These are phyloP conservation scores for Brachirus orientalis DNA, from an alignment of 2,113 vertebrate species.

Conservation along the genomic window DNA sequence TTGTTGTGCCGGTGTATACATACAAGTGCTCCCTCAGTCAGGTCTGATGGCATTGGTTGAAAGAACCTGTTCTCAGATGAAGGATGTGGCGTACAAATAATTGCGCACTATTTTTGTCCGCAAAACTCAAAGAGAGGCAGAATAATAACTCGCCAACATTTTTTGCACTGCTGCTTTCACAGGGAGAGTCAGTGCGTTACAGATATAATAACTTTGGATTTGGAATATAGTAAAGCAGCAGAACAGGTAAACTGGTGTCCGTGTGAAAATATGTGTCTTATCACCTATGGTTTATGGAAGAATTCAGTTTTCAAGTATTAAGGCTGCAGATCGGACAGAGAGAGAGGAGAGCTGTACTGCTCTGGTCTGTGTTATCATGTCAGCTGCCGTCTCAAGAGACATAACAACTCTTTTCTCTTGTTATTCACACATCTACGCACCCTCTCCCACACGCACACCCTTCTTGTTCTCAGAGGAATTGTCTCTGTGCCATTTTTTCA, in stretches of 20 bases:
- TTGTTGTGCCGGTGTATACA: too few relatives aligned
- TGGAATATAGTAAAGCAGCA: background rate
- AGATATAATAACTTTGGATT: too few relatives aligned
- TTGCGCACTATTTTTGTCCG: too few relatives aligned
- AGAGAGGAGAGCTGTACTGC: slow-evolving; percentile 32
- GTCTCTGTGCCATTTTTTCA: background rate
- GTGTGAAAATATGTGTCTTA: background rate
- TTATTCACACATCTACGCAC: slow-evolving; percentile 28
- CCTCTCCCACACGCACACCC: slow-evolving; percentile 9
- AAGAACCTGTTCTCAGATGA: too few relatives aligned
- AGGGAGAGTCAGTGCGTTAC: too few relatives aligned
- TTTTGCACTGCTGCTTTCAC: too few relatives aligned
- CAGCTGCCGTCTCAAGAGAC: slow-evolving; percentile 65
- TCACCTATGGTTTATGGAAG: slow-evolving; percentile 9
- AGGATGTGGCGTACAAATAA: too few relatives aligned
- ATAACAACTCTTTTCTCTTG: slow-evolving; percentile 52
- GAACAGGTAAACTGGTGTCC: background rate
- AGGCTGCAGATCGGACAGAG: slow-evolving; percentile 41
- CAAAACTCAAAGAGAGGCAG: too few relatives aligned
- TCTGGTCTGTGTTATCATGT: slow-evolving; percentile 73
- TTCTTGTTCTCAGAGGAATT: slow-evolving; percentile 29
- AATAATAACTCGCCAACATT: too few relatives aligned
- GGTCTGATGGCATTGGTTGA: too few relatives aligned
- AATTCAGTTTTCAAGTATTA: background rate
- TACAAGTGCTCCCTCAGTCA: too few relatives aligned